Conservation (phyloP, 2,888 invertebrate genomes). For the Diabrotica balteata region DNA sequence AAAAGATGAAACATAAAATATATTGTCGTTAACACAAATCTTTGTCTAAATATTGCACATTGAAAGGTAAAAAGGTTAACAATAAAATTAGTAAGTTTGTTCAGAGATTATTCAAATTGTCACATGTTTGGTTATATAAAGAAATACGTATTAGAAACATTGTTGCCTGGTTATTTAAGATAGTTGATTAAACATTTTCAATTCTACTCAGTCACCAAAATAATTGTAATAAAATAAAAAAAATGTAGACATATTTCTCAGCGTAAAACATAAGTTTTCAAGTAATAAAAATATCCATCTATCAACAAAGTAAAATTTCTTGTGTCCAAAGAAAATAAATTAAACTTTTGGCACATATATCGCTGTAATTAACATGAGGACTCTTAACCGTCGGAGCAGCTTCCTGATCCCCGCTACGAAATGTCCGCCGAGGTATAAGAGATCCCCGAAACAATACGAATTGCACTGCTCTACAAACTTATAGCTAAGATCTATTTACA, state of each 20-base stretch:
- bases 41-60: too few relatives aligned
- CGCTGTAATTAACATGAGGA: constrained; percentile 24
- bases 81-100: too few relatives aligned
- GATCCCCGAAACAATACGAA: constrained; percentile 37
- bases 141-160: too few relatives aligned
- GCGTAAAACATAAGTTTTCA: constrained; percentile 18
- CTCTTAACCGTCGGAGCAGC: neutral
- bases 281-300: constrained; percentile 20
- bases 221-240: constrained; percentile 16
- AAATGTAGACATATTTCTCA: constrained; percentile 24
- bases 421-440: neutral
- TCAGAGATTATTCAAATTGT: too few relatives aligned
- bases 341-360: constrained; percentile 46
- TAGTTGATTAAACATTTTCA: neutral
- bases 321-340: constrained; percentile 37
- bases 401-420: neutral
- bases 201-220: constrained; percentile 17
- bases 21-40: too few relatives aligned
- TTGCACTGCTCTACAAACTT: constrained; percentile 41
- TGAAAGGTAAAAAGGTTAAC: too few relatives aligned
- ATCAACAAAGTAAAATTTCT: constrained; percentile 24
- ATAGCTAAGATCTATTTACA: constrained; percentile 43
- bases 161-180: too few relatives aligned
- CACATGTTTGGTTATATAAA: too few relatives aligned
- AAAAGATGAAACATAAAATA: too few relatives aligned